Percentiles rank a stretch among this genome's conserved stretches.
Evolutionary conservation across 2,797 vertebrate species (phyloP).

Genomic region (Pantherophis vulpinus): DNA sequence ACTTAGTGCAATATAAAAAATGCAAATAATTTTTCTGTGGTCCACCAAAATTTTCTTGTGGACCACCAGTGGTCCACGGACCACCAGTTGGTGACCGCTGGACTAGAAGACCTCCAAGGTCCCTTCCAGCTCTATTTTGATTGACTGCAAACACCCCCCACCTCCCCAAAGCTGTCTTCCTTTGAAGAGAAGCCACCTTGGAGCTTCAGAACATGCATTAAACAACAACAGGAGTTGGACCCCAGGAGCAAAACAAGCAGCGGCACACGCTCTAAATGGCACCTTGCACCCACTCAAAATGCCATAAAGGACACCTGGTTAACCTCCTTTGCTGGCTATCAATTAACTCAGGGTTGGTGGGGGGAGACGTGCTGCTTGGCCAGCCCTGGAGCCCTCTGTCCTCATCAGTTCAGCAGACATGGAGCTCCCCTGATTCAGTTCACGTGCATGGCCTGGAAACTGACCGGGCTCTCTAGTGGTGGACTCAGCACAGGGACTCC

Average conservation of each 20-base stretch:
- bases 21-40: no score
- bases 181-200: not conserved
- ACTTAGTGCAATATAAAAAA: no score
- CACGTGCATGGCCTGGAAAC: not conserved
- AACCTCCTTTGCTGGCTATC: not conserved
- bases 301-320: not conserved
- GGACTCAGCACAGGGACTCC: not conserved
- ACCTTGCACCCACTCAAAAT: not conserved
- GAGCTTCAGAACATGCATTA: not conserved
- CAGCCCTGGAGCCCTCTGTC: no score
- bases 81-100: no score
- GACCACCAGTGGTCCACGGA: no score
- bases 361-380: not conserved
- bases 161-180: not conserved
- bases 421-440: not conserved
- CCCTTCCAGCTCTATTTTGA: no score
- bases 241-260: rapidly evolving
- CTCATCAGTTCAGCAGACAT: not conserved
- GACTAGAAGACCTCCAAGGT: no score
- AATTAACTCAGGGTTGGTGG: not conserved
- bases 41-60: no score
- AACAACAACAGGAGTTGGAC: not conserved
- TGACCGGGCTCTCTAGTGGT: not conserved
- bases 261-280: not conserved
- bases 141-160: not conserved